A percentile compares a stretch with the other conserved stretches of the same genome.
These are phyloP conservation scores for Anoplolepis gracilipes DNA, from an alignment of 1,140 invertebrate genomes.

Conservation along the genomic window DNA sequence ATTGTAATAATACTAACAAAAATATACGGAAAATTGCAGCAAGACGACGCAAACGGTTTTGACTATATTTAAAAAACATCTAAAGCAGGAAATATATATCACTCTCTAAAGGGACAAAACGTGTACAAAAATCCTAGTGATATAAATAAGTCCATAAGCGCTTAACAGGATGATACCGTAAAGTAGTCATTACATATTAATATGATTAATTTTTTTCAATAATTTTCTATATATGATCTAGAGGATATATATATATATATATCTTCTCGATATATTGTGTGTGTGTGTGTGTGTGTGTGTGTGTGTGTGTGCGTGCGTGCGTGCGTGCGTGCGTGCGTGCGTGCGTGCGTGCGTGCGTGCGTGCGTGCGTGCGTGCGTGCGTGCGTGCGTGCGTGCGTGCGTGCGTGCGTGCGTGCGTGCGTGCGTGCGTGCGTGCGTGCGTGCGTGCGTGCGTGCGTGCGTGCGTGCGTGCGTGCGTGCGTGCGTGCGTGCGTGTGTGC, in stretches of 20 bases:
- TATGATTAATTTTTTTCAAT: constrained; percentile 45
- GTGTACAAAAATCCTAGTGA: constrained; percentile 67
- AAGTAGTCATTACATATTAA: constrained; percentile 58
- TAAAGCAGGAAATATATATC: constrained; percentile 57
- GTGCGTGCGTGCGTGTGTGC: too few relatives aligned
- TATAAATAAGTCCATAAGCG: constrained; percentile 72
- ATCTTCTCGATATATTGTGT: too few relatives aligned
- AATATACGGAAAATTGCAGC: constrained; percentile 34
- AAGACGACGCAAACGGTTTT: constrained; percentile 41
- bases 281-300: too few relatives aligned
- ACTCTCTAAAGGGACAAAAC: constrained; percentile 65
- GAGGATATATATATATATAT: not conserved
- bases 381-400: too few relatives aligned
- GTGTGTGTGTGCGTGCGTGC: too few relatives aligned
- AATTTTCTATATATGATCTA: constrained; percentile 30
- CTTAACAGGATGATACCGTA: constrained; percentile 68
- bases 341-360: too few relatives aligned
- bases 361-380: too few relatives aligned
- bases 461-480: too few relatives aligned
- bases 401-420: too few relatives aligned
- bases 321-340: too few relatives aligned
- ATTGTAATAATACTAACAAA: not conserved
- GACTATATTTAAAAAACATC: constrained; percentile 39
- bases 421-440: too few relatives aligned
- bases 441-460: too few relatives aligned